Percentiles rank a stretch among this genome's conserved stretches.
Conservation (phyloP, 1,140 invertebrate genomes). For the Grapholita molesta region DNA sequence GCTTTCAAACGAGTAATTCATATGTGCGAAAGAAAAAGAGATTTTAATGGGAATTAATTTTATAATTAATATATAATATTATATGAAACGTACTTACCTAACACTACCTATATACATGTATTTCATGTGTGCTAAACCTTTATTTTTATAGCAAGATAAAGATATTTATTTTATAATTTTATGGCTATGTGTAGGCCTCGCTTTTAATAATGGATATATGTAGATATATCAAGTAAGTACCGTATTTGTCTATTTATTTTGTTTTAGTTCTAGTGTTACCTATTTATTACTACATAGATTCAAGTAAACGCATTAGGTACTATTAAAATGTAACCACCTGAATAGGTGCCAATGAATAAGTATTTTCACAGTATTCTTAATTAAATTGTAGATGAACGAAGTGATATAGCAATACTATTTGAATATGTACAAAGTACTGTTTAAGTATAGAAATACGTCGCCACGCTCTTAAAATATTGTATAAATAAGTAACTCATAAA, state of each 20-base stretch:
- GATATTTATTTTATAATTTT: background rate
- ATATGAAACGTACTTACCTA: too few relatives aligned
- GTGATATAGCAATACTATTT: background rate
- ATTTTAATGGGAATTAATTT: background rate
- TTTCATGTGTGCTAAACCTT: background rate
- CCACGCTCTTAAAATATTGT: slow-evolving; percentile 4
- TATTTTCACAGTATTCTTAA: slow-evolving; percentile 31
- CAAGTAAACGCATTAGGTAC: slow-evolving; percentile 13
- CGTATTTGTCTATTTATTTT: background rate
- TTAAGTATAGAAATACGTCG: background rate
- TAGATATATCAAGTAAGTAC: background rate
- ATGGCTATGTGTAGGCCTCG: background rate
- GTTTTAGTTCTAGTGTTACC: background rate
- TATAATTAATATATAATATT: too few relatives aligned
- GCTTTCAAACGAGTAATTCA: too few relatives aligned
- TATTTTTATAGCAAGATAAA: background rate
- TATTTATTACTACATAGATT: background rate
- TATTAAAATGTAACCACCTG: slow-evolving; percentile 9
- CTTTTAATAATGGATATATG: background rate
- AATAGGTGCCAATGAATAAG: background rate
- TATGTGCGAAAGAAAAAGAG: background rate
- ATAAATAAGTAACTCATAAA: background rate
- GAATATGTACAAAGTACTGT: slow-evolving; percentile 10
- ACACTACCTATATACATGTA: background rate
- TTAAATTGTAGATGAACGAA: background rate